phyloP scores from a whole-genome alignment of 2,113 vertebrate genomes.

The Saccopteryx leptura region DNA sequence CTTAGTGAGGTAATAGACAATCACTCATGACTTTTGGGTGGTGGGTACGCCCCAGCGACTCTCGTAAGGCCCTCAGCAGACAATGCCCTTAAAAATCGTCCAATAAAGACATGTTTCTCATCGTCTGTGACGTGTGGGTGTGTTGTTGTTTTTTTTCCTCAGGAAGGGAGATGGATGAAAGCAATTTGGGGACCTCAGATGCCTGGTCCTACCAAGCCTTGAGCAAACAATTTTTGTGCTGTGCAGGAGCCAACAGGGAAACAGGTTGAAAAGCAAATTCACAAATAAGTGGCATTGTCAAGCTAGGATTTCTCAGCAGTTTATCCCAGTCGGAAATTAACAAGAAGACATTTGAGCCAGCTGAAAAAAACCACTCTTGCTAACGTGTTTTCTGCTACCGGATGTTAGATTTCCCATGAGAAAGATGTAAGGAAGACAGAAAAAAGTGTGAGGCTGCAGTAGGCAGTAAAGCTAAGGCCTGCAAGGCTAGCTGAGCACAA shows the following conservation, averaged over 20 bases:
- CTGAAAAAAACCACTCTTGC: neutral
- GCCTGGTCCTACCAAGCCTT: neutral
- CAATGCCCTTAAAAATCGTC: constrained; percentile 69
- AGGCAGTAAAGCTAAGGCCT: neutral
- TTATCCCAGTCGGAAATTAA: neutral
- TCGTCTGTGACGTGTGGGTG: constrained; percentile 57
- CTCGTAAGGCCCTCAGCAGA: constrained; percentile 68
- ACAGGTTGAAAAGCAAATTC: neutral
- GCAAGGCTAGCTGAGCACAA: too few relatives aligned
- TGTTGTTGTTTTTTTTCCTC: constrained; percentile 62
- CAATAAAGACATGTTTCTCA: constrained; percentile 85
- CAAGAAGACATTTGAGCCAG: neutral
- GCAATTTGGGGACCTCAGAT: constrained; percentile 4
- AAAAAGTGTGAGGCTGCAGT: rapidly evolving
- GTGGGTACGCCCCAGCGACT: constrained; percentile 69
- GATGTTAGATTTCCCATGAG: neutral
- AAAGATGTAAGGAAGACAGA: neutral
- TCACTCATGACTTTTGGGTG: constrained; percentile 57
- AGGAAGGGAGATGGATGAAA: constrained; percentile 1
- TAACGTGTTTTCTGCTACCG: neutral
- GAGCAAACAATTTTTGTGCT: neutral
- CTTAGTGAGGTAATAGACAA: constrained; percentile 68
- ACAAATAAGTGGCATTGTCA: neutral
- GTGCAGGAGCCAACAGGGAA: neutral
- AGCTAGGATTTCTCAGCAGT: neutral